Percentiles rank a stretch among this genome's conserved stretches.
Evolutionary conservation across 1,140 invertebrate genomes (phyloP).

Genomic region (Monochamus saltuarius): DNA sequence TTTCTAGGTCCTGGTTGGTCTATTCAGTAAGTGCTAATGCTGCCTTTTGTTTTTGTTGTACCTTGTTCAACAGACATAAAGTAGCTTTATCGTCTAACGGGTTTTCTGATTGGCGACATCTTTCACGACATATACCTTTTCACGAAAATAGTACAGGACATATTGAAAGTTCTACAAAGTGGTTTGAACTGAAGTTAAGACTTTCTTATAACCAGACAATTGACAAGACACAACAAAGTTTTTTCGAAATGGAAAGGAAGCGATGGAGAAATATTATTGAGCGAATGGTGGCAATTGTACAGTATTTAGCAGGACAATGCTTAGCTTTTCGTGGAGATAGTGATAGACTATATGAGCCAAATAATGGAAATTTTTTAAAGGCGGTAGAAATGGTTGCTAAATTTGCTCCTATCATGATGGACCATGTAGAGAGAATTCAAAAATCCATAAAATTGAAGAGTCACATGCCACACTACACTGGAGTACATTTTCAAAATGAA

Average conservation of each 20-base stretch:
- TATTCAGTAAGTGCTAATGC: constrained; percentile 17
- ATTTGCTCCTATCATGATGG: constrained; percentile 12
- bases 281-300: constrained; percentile 14
- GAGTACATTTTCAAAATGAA: no score
- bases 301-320: constrained; percentile 13
- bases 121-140: constrained; percentile 12
- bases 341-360: constrained; percentile 14
- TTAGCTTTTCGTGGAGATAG: constrained; percentile 17
- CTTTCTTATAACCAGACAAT: constrained; percentile 11
- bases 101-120: constrained; percentile 6
- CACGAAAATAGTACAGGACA: constrained; percentile 12
- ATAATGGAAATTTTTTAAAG: constrained; percentile 21
- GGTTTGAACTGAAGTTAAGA: constrained; percentile 10
- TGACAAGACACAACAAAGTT: constrained; percentile 11
- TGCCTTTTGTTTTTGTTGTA: constrained; percentile 15
- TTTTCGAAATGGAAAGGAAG: constrained; percentile 19
- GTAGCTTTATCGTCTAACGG: constrained; percentile 6
- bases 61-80: constrained; percentile 11
- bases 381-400: constrained; percentile 18
- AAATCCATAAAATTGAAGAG: no score
- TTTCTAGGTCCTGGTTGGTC: constrained; percentile 11
- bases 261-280: no score
- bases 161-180: constrained; percentile 15
- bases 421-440: neutral
- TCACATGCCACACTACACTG: no score